Base-by-base conservation (phyloP, 2,888 invertebrate genomes). In the Notocelia uddmanniana region DNA sequence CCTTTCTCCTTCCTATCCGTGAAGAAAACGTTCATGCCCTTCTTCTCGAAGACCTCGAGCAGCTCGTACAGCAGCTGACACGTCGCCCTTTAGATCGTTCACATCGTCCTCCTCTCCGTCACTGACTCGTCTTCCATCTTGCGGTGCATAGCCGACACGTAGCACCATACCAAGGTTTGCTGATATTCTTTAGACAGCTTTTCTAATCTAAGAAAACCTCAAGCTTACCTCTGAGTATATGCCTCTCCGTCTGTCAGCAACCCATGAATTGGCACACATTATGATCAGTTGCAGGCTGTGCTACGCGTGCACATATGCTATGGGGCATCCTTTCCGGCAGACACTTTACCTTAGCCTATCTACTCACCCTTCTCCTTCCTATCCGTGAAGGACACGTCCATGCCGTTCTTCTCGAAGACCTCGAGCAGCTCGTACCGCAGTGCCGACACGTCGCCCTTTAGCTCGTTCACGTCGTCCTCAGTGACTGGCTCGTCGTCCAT, bases 1-100 rank as follows among this genome's bases (percentile, higher is more conserved):
- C 97, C 94, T 88, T 96, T 96, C 80, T 97, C 97, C 81, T 96
- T 96, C 60, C 95, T 95, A 75, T 96, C 95, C 19, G 96, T 96
- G 54, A 95, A 95, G 0, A 96, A 96, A 0, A 97, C 96, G 84
- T 98, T 97, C 96, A 98, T 96, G 54, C 98, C 98, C 82, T 98
- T 98, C 85, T 95, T 96, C 76, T 96, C 96, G 60, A 99, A 95
- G 41, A 99, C 97, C 79, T 98, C 98, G 0, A 99, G 93, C 77
- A 99, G 94, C 85, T 99, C 98, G 83, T 97, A 99, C 77, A 98
- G 95, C 94, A 99, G 96, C 96, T 0, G 98, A 98, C 54, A 99
- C 97, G 81, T 99, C 99, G 80, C 97, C 97, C 88, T 45, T 99
- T 37, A 99, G 95, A 90, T 99, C 99, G 81, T 98, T 98, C 74